A percentile compares a stretch with the other conserved stretches of the same genome.
phyloP scores from a whole-genome alignment of 2,888 invertebrate genomes.

The Dastarcus helophoroides region DNA sequence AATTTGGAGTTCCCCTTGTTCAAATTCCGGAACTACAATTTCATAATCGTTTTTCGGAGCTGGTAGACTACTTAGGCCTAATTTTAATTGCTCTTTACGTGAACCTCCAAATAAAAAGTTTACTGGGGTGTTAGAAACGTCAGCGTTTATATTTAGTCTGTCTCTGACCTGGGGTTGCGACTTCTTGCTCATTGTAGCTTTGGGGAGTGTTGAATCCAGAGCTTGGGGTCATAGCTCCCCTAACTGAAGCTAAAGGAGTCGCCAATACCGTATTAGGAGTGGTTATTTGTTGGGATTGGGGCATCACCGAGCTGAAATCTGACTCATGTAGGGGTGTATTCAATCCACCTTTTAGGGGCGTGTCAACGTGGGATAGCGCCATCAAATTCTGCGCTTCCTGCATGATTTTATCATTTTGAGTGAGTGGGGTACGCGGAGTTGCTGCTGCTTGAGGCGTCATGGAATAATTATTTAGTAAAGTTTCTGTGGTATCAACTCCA shows the following conservation, averaged over 20 bases:
- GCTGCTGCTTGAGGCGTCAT: conserved; percentile 56
- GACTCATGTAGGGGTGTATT: conserved; percentile 88
- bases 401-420: conserved; percentile 68
- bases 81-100: conserved; percentile 60
- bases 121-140: conserved; percentile 41
- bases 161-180: conserved; percentile 65
- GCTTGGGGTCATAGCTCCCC: conserved; percentile 41
- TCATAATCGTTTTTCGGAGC: conserved; percentile 95
- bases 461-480: conserved; percentile 83
- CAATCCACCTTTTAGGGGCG: conserved; percentile 89
- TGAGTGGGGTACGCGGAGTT: conserved; percentile 79
- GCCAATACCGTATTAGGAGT: conserved; percentile 88
- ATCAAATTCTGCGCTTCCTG: conserved; percentile 98
- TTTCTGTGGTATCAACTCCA: conserved; percentile 68
- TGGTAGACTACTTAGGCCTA: conserved; percentile 72
- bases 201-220: conserved; percentile 10
- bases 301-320: conserved; percentile 77
- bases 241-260: conserved; percentile 68
- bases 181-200: conserved; percentile 3
- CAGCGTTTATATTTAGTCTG: conserved; percentile 71
- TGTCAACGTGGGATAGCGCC: conserved; percentile 95
- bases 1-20: conserved; percentile 31
- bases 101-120: conserved; percentile 44
- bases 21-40: conserved; percentile 88
- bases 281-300: conserved; percentile 55